These are phyloP conservation scores for Telmatochromis sp. DNA, from an alignment of 2,113 vertebrate species.

Conservation along the genomic window DNA sequence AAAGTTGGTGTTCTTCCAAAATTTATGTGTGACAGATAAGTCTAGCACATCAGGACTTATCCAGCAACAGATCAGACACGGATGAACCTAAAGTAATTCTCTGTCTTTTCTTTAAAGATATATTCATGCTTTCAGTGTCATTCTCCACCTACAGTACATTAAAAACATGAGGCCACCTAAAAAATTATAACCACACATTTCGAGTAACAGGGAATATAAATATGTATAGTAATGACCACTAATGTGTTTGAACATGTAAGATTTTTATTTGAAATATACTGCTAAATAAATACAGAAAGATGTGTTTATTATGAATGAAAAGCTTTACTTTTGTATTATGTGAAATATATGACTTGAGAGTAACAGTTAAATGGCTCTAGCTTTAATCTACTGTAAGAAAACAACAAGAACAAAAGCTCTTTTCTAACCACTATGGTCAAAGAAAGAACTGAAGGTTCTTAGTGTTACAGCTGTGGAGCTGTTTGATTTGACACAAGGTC, in stretches of 20 bases:
- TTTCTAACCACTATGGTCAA: background rate
- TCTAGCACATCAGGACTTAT: background rate
- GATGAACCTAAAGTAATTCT: background rate
- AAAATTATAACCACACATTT: background rate
- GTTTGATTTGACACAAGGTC: slow-evolving; percentile 59
- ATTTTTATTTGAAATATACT: background rate
- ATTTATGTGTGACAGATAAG: background rate
- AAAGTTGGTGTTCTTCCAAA: background rate
- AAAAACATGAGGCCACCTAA: background rate
- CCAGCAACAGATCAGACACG: background rate
- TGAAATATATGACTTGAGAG: background rate
- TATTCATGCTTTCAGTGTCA: background rate
- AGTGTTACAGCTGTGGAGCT: background rate
- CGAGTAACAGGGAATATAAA: background rate
- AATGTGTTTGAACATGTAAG: background rate
- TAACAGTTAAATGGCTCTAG: background rate
- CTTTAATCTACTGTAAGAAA: background rate
- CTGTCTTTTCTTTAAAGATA: background rate
- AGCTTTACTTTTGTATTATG: background rate
- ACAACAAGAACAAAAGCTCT: background rate
- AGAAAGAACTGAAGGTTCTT: background rate
- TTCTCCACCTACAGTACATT: background rate
- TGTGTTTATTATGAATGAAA: background rate
- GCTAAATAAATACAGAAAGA: background rate
- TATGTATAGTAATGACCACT: background rate